Conservation (phyloP, 2,888 invertebrate species). For the Lagria hirta region DNA sequence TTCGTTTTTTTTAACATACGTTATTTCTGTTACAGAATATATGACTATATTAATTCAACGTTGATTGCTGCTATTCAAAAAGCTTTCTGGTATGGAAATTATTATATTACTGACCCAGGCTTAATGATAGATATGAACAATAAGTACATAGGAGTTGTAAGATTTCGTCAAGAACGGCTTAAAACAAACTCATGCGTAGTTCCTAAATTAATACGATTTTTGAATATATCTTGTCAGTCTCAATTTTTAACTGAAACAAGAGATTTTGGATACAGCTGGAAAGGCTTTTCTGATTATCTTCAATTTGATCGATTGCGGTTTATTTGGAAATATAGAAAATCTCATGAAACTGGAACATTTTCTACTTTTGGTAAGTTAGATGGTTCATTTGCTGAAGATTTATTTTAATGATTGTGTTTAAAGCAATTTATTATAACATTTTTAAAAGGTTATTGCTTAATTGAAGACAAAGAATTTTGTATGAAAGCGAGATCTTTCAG, state of each 20-base stretch:
- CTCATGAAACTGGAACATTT: conserved; percentile 25
- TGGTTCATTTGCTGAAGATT: background rate
- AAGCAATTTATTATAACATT: too few relatives aligned
- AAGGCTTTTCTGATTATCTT: conserved; percentile 4
- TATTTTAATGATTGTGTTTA: too few relatives aligned
- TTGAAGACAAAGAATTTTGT: too few relatives aligned
- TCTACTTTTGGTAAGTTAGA: conserved; percentile 1
- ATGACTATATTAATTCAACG: conserved; percentile 29
- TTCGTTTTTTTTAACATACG: conserved; percentile 2
- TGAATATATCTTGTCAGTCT: conserved; percentile 33
- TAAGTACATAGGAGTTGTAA: conserved; percentile 38
- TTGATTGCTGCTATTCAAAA: conserved; percentile 36
- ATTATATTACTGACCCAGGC: conserved; percentile 34
- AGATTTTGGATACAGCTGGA: conserved; percentile 32
- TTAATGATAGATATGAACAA: conserved; percentile 39
- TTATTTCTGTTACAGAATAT: conserved; percentile 29
- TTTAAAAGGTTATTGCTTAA: too few relatives aligned
- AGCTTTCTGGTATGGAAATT: conserved; percentile 40
- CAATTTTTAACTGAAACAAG: conserved; percentile 26
- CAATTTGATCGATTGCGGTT: conserved; percentile 28
- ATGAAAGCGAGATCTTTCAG: too few relatives aligned
- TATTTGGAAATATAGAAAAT: conserved; percentile 30
- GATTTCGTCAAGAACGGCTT: conserved; percentile 35
- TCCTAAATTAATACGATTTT: conserved; percentile 28
- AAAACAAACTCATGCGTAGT: conserved; percentile 25